phyloP scores from a whole-genome alignment of 2,113 vertebrate genomes.

The Rhinichthys klamathensis region DNA sequence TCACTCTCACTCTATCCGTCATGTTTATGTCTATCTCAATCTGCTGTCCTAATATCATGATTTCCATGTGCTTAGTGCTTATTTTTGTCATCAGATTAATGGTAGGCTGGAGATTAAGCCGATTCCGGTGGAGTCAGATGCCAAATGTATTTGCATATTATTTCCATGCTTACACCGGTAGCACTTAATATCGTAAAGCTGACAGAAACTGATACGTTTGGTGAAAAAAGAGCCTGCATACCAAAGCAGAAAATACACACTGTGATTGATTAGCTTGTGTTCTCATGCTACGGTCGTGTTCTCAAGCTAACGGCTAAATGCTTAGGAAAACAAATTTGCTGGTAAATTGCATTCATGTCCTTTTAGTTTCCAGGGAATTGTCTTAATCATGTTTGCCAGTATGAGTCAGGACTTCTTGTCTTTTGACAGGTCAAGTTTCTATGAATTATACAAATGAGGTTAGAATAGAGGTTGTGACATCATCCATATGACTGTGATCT shows the following conservation, averaged over 20 bases:
- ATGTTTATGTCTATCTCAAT: slow-evolving; percentile 12
- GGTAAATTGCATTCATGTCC: neutral
- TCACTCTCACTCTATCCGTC: too few relatives aligned
- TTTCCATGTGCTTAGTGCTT: slow-evolving; percentile 18
- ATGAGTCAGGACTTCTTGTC: neutral
- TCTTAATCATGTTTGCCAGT: neutral
- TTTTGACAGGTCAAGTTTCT: neutral
- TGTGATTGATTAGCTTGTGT: neutral
- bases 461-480: too few relatives aligned
- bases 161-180: neutral
- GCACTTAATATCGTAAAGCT: neutral
- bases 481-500: neutral
- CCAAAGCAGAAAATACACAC: neutral
- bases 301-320: neutral
- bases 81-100: slow-evolving; percentile 35
- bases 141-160: neutral
- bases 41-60: neutral
- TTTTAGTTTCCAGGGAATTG: neutral
- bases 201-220: neutral
- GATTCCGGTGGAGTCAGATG: slow-evolving; percentile 11
- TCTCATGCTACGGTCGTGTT: too few relatives aligned
- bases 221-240: neutral
- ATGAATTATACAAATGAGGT: neutral
- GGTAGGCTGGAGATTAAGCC: neutral
- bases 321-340: neutral